These are phyloP conservation scores for Palythoa grandiflora DNA, from an alignment of 92 coral and sea anemone species.

Conservation along the genomic window DNA sequence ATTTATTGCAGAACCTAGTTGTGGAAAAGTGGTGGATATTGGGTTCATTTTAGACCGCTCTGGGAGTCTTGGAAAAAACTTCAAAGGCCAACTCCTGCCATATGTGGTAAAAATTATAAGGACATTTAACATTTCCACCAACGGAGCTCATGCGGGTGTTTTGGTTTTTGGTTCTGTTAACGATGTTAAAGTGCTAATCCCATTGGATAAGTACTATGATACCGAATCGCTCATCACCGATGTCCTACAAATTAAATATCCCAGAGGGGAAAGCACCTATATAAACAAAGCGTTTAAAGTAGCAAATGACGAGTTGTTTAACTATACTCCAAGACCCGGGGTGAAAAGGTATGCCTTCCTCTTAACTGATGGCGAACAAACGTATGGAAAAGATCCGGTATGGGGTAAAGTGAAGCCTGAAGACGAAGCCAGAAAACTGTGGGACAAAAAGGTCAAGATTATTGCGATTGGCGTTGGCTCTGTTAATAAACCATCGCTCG, in stretches of 20 bases:
- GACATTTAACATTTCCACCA: not conserved
- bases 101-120: not conserved
- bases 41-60: constrained; percentile 6
- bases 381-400: not conserved
- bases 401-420: not conserved
- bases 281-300: not conserved
- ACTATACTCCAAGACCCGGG: not conserved
- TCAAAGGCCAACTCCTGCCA: not conserved
- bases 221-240: not conserved
- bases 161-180: not conserved
- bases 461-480: not conserved
- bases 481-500: not conserved
- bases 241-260: not conserved
- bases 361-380: not conserved
- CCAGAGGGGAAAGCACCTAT: not conserved
- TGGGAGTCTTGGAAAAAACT: not conserved
- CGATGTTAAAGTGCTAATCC: not conserved
- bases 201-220: not conserved
- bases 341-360: not conserved
- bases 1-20: not conserved
- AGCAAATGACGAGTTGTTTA: not conserved
- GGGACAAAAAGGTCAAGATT: not conserved
- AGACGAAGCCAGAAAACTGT: not conserved
- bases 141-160: constrained; percentile 11
- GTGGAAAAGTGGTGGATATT: not conserved